These are phyloP conservation scores for Yponomeuta malinellus DNA, from an alignment of 2,888 invertebrate genomes.

Conservation along the genomic window DNA sequence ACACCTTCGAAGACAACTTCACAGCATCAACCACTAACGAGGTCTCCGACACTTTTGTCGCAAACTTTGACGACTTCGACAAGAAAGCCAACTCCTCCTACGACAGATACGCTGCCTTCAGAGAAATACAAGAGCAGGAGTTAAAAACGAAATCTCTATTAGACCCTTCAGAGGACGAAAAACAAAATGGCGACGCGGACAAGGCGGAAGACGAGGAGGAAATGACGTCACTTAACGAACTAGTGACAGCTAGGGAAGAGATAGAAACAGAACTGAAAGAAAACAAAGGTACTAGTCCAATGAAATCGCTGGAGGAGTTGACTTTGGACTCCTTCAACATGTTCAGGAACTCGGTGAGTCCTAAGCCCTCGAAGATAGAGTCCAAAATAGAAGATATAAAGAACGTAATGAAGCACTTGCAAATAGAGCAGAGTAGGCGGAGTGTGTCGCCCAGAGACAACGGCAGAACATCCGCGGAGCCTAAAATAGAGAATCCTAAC, in stretches of 20 bases:
- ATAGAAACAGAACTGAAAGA: conserved; percentile 43
- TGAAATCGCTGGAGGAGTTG: conserved; percentile 58
- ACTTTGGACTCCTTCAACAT: conserved; percentile 61
- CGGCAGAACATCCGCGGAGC: conserved; percentile 41
- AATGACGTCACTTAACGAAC: conserved; percentile 46
- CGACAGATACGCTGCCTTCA: conserved; percentile 91
- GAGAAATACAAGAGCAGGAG: conserved; percentile 88
- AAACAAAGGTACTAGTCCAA: conserved; percentile 44
- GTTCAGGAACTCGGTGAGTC: conserved; percentile 63
- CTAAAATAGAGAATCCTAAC: conserved; percentile 55
- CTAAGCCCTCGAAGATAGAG: conserved; percentile 59
- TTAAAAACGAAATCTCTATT: conserved; percentile 67
- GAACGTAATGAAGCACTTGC: conserved; percentile 63
- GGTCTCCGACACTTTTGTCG: conserved; percentile 75
- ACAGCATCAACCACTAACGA: conserved; percentile 46
- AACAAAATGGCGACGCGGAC: conserved; percentile 31
- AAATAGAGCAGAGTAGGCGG: conserved; percentile 51
- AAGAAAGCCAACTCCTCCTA: conserved; percentile 75
- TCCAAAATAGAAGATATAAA: conserved; percentile 68
- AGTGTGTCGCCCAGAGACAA: conserved; percentile 69
- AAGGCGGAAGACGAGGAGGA: conserved; percentile 58
- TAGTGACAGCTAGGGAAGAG: conserved; percentile 45
- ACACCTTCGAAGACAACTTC: conserved; percentile 80
- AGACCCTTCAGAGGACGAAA: conserved; percentile 39
- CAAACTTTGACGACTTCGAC: conserved; percentile 80